A percentile compares a stretch with the other conserved stretches of the same genome.
Conservation (phyloP, 1,140 invertebrate genomes). For the Brachionus manjavacas region DNA sequence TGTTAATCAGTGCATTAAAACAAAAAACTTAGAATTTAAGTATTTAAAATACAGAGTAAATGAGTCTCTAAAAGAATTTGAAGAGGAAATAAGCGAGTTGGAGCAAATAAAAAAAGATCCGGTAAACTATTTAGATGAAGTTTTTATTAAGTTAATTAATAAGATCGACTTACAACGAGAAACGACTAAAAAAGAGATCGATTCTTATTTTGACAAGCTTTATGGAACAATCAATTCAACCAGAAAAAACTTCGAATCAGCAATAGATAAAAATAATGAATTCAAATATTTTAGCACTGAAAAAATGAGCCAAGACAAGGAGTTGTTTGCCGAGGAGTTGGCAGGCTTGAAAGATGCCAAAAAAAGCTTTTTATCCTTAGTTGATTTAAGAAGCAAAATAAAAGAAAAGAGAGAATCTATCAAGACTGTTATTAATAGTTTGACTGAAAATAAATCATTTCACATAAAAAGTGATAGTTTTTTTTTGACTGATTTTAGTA, state of each 20-base stretch:
- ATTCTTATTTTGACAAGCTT: not conserved
- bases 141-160: not conserved
- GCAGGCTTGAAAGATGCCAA: not conserved
- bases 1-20: not conserved
- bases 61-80: not conserved
- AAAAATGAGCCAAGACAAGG: not conserved
- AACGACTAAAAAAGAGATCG: not conserved
- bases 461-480: not conserved
- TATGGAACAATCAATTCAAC: not conserved
- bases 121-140: not conserved
- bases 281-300: not conserved
- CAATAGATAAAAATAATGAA: not conserved
- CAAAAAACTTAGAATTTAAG: not conserved
- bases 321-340: not conserved
- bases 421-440: not conserved
- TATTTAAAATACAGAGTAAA: not conserved
- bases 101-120: not conserved
- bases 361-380: not conserved
- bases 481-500: not conserved
- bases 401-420: not conserved
- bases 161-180: not conserved
- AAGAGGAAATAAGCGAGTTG: not conserved
- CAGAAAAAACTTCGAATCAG: not conserved
- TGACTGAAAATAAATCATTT: not conserved
- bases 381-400: not conserved